Evolutionary conservation across 2,113 vertebrate genomes (phyloP), one percentile per base, ranked within the genome.

Genomic region (Hassar affinis): DNA sequence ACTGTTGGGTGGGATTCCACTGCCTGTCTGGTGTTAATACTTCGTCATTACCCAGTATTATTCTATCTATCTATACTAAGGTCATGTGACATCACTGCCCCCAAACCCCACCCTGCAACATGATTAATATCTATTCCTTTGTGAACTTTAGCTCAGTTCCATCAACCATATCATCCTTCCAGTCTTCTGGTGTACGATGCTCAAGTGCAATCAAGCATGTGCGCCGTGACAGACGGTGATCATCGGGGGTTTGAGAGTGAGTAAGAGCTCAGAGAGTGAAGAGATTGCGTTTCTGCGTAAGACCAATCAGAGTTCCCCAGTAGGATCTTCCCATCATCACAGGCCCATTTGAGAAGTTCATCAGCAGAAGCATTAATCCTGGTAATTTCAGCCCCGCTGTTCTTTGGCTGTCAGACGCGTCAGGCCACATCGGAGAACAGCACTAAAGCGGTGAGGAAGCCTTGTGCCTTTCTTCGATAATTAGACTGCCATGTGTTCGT

Each of bases 401-500:
- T 89, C 76, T 79, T 81, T 82, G 87, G 84, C 91, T 93, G 93
- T 93, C 91, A 94, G 91, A 88, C 90, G 92, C 91, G 91, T 92
- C 91, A 91, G 88, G 89, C 84, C 84, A 87, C 88, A 89, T 86
- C 84, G 90, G 87, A 90, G 89, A 92, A 61, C 52, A 88, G 83
- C 88, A 83, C 85, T 87, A 90, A 91, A 92, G 90, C 87, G 88
- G 89, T 38, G 54, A 90, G 87, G 88, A 90, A 79, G 87, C 86
- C 84, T 51, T 59, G 86, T 88, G 90, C 90, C 89, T 85, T 91
- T 91, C 79, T 68, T 81, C 85, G 81, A 89, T 93, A 93, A 94
- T 93, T 93, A 92, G 88, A 92, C 91, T 92, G 90, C 92, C 90
- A 91, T 91, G 92, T 92, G 89, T 91, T 94, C 89, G 83, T 92